These are phyloP conservation scores for Tichodroma muraria DNA, from an alignment of 2,113 vertebrate species.

Conservation along the genomic window DNA sequence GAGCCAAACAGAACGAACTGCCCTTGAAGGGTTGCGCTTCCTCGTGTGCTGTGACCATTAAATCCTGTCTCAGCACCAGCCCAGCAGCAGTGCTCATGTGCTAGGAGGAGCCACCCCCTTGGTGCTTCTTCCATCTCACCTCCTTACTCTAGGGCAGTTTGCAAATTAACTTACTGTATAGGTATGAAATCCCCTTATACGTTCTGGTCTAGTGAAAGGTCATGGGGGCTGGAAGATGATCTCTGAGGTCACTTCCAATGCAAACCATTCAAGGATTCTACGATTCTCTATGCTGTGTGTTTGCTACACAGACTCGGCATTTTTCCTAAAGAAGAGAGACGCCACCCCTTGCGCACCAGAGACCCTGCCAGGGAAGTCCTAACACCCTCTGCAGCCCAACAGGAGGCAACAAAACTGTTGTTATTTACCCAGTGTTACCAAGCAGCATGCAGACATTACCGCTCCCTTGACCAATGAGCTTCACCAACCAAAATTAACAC, in stretches of 20 bases:
- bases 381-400: neutral
- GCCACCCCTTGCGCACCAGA: accelerated
- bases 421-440: neutral
- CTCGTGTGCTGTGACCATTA: accelerated
- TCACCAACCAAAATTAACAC: neutral
- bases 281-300: neutral
- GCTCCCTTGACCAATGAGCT: neutral
- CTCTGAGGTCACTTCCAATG: neutral
- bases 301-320: neutral
- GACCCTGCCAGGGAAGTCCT: neutral
- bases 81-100: accelerated
- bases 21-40: neutral
- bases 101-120: neutral
- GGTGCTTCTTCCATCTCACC: neutral
- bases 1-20: neutral
- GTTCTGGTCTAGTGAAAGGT: neutral
- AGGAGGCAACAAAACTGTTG: neutral
- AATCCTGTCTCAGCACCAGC: neutral
- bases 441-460: neutral
- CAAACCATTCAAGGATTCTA: neutral
- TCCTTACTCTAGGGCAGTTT: neutral
- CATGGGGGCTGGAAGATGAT: neutral
- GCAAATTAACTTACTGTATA: neutral
- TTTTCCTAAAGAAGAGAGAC: neutral
- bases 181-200: neutral